These are phyloP conservation scores for Carcharodon carcharias DNA, from an alignment of 2,797 vertebrate species.

Conservation along the genomic window DNA sequence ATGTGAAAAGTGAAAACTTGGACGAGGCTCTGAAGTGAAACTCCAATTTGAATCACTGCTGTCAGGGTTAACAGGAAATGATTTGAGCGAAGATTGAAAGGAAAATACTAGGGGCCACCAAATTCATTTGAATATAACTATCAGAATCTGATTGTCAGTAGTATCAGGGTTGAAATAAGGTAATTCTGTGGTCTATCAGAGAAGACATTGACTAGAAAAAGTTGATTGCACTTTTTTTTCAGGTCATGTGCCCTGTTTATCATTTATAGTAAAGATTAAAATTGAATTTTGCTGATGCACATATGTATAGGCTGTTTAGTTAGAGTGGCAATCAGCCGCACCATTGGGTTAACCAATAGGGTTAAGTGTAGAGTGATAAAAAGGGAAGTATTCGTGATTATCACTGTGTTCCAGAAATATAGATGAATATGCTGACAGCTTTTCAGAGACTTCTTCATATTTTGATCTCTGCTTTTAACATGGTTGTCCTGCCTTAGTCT, in stretches of 20 bases:
- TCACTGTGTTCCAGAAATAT: not conserved
- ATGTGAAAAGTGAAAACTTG: not conserved
- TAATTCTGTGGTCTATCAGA: not conserved
- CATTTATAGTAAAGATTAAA: not conserved
- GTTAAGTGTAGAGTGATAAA: conserved; percentile 15
- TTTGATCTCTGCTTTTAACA: not conserved
- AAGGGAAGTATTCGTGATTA: conserved; percentile 25
- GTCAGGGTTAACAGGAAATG: not conserved
- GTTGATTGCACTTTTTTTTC: not conserved
- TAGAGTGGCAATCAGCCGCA: not conserved
- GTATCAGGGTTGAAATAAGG: not conserved
- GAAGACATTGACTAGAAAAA: not conserved
- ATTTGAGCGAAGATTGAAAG: not conserved
- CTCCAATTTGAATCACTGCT: not conserved
- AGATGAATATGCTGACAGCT: not conserved
- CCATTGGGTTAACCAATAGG: not conserved
- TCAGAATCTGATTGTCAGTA: not conserved
- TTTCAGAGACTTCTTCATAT: not conserved
- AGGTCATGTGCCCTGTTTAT: not conserved
- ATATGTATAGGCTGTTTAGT: not conserved
- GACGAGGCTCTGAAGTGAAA: not conserved
- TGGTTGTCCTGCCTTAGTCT: not conserved
- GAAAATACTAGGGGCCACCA: not conserved
- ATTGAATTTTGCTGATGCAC: not conserved
- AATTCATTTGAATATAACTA: not conserved